Conservation (phyloP, 2,888 invertebrate species). For the Alloplasta piceator region DNA sequence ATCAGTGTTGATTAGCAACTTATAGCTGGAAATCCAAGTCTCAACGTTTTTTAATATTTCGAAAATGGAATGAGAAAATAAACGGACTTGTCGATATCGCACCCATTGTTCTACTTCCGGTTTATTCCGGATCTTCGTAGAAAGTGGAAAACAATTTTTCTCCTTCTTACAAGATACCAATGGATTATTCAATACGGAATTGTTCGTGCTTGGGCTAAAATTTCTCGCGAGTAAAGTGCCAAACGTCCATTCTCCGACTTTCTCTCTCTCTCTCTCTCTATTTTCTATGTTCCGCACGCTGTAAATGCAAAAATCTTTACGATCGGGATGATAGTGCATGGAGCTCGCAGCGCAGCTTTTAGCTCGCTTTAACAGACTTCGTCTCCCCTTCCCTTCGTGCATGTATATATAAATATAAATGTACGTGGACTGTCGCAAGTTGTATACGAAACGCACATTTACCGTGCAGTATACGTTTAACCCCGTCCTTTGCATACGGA, state of each 20-base stretch:
- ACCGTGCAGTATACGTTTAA: conserved; percentile 35
- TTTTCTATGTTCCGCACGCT: not conserved
- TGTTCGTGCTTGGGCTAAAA: conserved; percentile 44
- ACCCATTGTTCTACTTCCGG: too few relatives aligned
- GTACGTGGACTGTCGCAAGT: conserved; percentile 29
- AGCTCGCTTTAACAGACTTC: conserved; percentile 20
- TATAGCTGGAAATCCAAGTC: too few relatives aligned
- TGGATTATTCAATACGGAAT: conserved; percentile 41
- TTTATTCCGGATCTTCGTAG: too few relatives aligned
- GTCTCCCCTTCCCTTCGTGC: not conserved
- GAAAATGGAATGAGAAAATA: too few relatives aligned
- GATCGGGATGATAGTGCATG: conserved; percentile 56
- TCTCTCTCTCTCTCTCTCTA: not conserved
- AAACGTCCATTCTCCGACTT: conserved; percentile 18
- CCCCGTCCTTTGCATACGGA: conserved; percentile 26
- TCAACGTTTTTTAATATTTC: too few relatives aligned
- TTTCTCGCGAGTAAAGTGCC: conserved; percentile 46
- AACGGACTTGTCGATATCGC: too few relatives aligned
- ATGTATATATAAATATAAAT: not conserved
- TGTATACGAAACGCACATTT: conserved; percentile 27
- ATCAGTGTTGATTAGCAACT: too few relatives aligned
- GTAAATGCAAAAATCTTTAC: conserved; percentile 54
- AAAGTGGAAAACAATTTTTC: too few relatives aligned
- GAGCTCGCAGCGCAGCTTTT: conserved; percentile 40
- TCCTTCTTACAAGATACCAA: too few relatives aligned